Base-by-base conservation (phyloP, 2,888 invertebrate species). In the Syrista parreyssii region DNA sequence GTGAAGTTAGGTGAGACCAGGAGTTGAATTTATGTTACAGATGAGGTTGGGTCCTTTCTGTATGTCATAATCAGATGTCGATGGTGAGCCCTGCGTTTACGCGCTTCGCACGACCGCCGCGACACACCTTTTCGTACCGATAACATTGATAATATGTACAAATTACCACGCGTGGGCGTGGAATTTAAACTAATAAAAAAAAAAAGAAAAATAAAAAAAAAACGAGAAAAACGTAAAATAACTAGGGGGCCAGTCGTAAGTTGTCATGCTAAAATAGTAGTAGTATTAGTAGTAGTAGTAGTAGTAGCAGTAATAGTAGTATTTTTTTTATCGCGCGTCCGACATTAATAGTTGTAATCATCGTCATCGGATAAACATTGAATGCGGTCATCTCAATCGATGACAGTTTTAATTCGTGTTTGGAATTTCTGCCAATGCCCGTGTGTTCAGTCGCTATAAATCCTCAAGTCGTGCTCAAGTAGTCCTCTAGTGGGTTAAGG, bases 181-280 rank as follows among this genome's bases (percentile, higher is more conserved):
- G 32, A 30, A 69, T 69, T 84, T 82, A 81, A 86, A 82, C 83
- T 34, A 80, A 86, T 83, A 84, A 86, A 80, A 85, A 89, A 87
- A 84, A 82, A 83, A 86, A 88, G 84, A 86, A 82, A 33, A 33
- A 36, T 12, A 86, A 82, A 82, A 33, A 80, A 86, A 83, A 85
- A 86, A 80, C 84, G 88, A 87, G 84, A 82, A 84, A 85, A 88
- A 84, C 86, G 82, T 85, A 85, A 84, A 84, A 85, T 86, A 84
- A 87, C 86, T 87, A 87, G 84, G 84, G 85, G 88, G 88, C 88
- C 89, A 89, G 87, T 89, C 88, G 85, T 87, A 88, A 88, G 84
- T 88, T 88, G 89, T 88, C 87, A 86, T 88, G 87, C 86, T 88
- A 87, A 40, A 40, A 87, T 87, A 86, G 82, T 86, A 86, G 73